Base-by-base conservation (phyloP, 2,113 vertebrate species). In the Aldabrachelys gigantea region DNA sequence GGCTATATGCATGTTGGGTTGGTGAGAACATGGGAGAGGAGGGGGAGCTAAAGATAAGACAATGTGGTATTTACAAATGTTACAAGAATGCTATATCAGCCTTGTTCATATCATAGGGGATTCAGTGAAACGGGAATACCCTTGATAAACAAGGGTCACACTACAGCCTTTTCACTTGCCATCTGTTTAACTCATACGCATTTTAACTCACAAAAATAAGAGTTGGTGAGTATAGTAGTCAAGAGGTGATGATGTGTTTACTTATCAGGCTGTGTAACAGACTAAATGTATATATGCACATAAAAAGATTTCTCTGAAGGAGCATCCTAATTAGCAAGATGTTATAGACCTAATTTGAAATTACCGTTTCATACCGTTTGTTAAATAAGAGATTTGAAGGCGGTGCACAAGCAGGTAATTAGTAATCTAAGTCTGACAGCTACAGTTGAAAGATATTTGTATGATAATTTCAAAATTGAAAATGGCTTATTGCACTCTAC, bases 401-500 rank as follows among this genome's bases (percentile, higher is more conserved):
- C 95, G 81, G 79, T 87, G 56, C 78, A 91, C 84, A 96, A 88
- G 91, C 95, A 95, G 94, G 56, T 97, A 98, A 98, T 97, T 96
- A 96, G 90, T 87, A 97, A 97, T 97, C 95, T 95, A 93, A 94
- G 92, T 75, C 91, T 97, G 92, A 97, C 91, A 97, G 95, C 92
- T 95, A 94, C 95, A 97, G 95, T 94, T 97, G 94, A 96, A 98
- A 96, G 97, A 94, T 97, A 62, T 94, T 96, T 97, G 92, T 97
- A 96, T 96, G 95, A 88, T 96, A 96, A 97, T 97, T 96, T 95
- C 78, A 90, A 97, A 97, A 92, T 82, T 97, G 96, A 95, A 97
- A 97, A 96, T 96, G 0, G 96, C 96, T 97, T 98, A 96, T 96
- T 97, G 95, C 93, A 94, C 94, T 94, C 84, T 62, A 97, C 59